Conservation (phyloP, 2,113 vertebrate species). For the Empidonax alnorum region DNA sequence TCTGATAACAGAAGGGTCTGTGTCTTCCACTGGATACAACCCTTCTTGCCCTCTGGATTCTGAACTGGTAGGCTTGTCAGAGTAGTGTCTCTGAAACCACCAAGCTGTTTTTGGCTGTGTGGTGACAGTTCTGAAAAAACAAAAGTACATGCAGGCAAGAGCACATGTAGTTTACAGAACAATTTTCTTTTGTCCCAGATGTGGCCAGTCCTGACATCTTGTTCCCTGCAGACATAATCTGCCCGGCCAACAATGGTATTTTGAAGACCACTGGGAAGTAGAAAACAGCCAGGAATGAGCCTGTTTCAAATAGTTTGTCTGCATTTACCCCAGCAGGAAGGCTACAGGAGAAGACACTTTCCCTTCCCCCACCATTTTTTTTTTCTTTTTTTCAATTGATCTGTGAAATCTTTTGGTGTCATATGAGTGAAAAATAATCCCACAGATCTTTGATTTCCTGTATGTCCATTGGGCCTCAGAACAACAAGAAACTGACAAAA, state of each 20-base stretch:
- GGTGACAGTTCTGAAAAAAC: background rate
- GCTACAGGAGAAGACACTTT: background rate
- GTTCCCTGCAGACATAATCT: background rate
- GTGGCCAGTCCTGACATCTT: background rate
- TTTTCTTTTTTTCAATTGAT: background rate
- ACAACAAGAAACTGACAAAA: constrained; percentile 4
- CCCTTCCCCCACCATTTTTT: rapidly evolving
- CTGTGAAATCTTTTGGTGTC: background rate
- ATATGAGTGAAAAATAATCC: background rate
- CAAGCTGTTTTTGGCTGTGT: background rate
- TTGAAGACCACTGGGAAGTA: background rate
- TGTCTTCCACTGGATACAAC: background rate
- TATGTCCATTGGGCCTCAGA: background rate
- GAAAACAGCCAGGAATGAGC: background rate
- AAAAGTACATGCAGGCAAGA: background rate
- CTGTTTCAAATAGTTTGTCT: background rate
- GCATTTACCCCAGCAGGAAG: background rate
- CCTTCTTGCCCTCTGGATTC: background rate
- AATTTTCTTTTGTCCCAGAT: background rate
- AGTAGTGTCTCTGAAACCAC: background rate
- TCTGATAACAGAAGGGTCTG: background rate
- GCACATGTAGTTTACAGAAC: background rate
- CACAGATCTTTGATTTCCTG: background rate
- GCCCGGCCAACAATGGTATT: background rate
- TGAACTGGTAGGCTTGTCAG: background rate